Base-by-base conservation (phyloP, 1,140 invertebrate genomes). In the Drosophila prosaltans region DNA sequence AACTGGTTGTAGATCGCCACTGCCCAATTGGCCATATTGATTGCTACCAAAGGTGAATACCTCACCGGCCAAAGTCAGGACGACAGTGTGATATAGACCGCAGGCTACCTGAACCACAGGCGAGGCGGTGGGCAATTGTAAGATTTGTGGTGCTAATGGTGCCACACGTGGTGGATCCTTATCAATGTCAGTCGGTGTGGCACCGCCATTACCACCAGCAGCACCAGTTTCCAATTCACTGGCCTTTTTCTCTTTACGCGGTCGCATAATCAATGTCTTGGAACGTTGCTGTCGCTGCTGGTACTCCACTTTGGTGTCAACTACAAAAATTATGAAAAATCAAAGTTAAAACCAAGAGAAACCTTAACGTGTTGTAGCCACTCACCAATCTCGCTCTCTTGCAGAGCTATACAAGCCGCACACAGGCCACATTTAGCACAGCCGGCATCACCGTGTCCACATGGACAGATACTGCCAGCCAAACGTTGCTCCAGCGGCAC, bases 21-120 rank as follows among this genome's bases (percentile, higher is more conserved):
- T 95, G 26, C 98, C 98, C 21, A 99, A 93, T 91, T 99, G 98
- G 0, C 98, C 98, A 91, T 97, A 97, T 78, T 97, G 96, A 93
- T 99, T 99, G 76, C 97, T 98, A 0, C 98, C 96, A 92, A 98
- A 99, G 4, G 98, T 96, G 72, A 96, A 97, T 0, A 99, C 97
- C 66, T 94, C 94, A 91, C 95, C 94, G 78, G 93, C 85, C 55
- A 94, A 91, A 39, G 94, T 93, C 0, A 95, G 86, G 2, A 95
- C 80, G 0, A 95, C 94, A 7, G 97, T 97, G 86, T 99, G 98
- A 92, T 98, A 97, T 54, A 98, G 93, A 7, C 98, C 98, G 93
- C 97, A 98, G 2, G 97, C 95, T 24, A 98, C 95, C 92, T 98
- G 96, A 30, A 95, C 93, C 43, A 97, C 95, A 3, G 96, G 95